Base-by-base conservation (phyloP, 2,888 invertebrate species). In the Lasius fuliginosus region DNA sequence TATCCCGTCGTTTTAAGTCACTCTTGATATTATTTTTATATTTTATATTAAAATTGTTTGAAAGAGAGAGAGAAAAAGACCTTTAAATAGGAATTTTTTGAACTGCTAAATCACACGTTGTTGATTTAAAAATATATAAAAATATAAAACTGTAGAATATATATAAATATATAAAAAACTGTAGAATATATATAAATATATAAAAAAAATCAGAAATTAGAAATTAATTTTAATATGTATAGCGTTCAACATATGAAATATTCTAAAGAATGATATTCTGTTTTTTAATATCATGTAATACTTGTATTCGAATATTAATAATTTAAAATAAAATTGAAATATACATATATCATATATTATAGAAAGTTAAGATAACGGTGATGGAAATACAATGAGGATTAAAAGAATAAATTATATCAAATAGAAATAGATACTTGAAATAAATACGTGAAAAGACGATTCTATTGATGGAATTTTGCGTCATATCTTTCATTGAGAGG, bases 211-310 rank as follows among this genome's bases (percentile, higher is more conserved):
- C 5, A 56, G 27, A 56, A 73, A 36, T 73, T 73, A 18, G 49
- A 49, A 49, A 49, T 73, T 58, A 27, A 73, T 73, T 53, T 36
- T 53, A 40, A 73, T 23, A 18, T 36, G 33, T 30, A 71, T 58
- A 58, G 18, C 3, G 71, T 71, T 71, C 36, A 9, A 56, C 58
- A 71, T 71, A 5, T 71, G 71, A 23, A 11, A 36, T 53, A 58
- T 73, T 58, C 36, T 58, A 58, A 73, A 73, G 56, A 73, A 73
- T 36, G 56, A 23, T 73, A 73, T 56, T 56, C 15, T 15, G 23
- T 56, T 23, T 12, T 36, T 71, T 23, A 53, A 56, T 58, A 73
- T 40, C 27, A 1, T 40, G 11, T 56, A 9, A 71, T 73, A 36
- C 15, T 23, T 73, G 15, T 56, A 40, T 40, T 11, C 3, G 5